Evolutionary conservation across 1,140 invertebrate species (phyloP), one percentile per base, ranked within the genome.

Genomic region (Lepidotrigona ventralis): DNA sequence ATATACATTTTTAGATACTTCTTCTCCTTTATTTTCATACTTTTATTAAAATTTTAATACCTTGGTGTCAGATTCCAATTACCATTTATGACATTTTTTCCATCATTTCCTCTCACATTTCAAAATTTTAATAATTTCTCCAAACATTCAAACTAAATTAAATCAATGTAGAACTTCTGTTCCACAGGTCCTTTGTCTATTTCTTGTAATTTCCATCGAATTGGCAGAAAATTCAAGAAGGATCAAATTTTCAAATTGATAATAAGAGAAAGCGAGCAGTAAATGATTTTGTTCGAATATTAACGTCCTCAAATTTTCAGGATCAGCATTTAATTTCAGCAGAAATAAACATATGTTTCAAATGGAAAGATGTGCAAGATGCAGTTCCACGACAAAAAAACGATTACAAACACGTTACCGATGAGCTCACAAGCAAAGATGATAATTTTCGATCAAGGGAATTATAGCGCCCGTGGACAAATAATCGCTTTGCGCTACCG

Each of bases 391-490:
- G 56, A 33, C 60, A 74, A 80, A 39, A 73, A 64, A 77, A 89
- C 29, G 69, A 76, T 82, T 74, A 76, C 79, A 86, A 86, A 85
- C 75, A 83, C 73, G 6, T 58, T 54, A 72, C 33, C 33, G 88
- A 89, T 91, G 89, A 92, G 87, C 81, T 87, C 86, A 84, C 81
- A 84, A 70, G 86, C 72, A 88, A 87, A 91, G 88, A 91, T 90
- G 91, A 90, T 39, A 39, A 39, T 46, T 81, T 90, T 91, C 86
- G 85, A 84, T 88, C 86, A 89, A 88, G 79, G 81, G 85, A 91
- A 89, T 79, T 81, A 88, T 88, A 86, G 90, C 86, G 83, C 66
- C 77, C 81, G 84, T 88, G 82, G 71, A 83, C 83, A 88, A 90
- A 88, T 88, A 91, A 54, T 86, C 78, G 71, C 74, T 83, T 77